Percentiles rank a stretch among this genome's conserved stretches.
Conservation (phyloP, 2,888 invertebrate genomes). For the Anagyrus pseudococci region DNA sequence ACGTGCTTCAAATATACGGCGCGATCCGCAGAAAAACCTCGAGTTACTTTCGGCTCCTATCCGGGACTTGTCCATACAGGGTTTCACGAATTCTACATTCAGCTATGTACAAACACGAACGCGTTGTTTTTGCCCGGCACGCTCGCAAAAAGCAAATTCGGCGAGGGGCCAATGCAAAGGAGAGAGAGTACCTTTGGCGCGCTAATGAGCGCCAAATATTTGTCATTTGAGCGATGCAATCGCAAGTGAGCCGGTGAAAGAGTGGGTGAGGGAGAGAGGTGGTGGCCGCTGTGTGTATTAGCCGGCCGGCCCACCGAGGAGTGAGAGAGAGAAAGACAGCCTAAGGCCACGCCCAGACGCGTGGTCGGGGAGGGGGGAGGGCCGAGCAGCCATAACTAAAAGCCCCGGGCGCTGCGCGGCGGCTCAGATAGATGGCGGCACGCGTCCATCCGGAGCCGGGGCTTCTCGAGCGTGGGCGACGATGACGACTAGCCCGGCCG, state of each 20-base stretch:
- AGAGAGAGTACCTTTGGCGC: background rate
- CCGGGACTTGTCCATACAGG: no score
- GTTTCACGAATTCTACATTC: no score
- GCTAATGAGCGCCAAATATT: slow-evolving; percentile 37
- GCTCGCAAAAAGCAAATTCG: no score
- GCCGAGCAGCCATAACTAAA: slow-evolving; percentile 59
- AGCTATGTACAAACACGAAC: no score
- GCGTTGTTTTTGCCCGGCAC: no score
- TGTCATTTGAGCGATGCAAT: slow-evolving; percentile 30
- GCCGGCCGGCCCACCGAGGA: background rate
- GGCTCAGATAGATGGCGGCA: slow-evolving; percentile 58
- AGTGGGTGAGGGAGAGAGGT: background rate
- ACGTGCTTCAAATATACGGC: no score
- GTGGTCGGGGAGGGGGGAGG: slow-evolving; percentile 46
- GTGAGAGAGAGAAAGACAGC: slow-evolving; percentile 2
- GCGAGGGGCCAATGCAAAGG: no score
- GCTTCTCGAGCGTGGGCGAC: slow-evolving; percentile 17
- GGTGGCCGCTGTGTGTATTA: no score
- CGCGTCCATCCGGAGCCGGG: slow-evolving; percentile 42
- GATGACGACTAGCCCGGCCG: slow-evolving; percentile 24
- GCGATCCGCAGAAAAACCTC: no score
- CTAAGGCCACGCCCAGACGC: slow-evolving; percentile 54
- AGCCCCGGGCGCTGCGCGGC: slow-evolving; percentile 48
- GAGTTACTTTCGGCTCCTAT: no score
- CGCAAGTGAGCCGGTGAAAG: background rate